These are phyloP conservation scores for Phrynosoma platyrhinos DNA, from an alignment of 2,113 vertebrate genomes.

Conservation along the genomic window DNA sequence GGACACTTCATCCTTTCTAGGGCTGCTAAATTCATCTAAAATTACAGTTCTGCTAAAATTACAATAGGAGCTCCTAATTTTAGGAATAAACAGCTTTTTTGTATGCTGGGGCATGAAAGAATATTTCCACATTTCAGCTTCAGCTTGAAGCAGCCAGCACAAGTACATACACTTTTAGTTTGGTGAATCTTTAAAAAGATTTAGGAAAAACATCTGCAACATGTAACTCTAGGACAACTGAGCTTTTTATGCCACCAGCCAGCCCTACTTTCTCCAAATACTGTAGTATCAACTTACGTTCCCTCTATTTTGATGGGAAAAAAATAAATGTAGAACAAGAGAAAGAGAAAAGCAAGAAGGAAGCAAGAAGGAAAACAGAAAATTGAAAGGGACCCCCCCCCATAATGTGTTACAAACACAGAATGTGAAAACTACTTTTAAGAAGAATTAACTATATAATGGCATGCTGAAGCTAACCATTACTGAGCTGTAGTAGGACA, in stretches of 20 bases:
- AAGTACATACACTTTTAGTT: not conserved
- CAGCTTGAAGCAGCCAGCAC: not conserved
- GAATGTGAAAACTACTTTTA: not conserved
- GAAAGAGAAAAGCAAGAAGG: too few relatives aligned
- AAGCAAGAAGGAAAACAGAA: not conserved
- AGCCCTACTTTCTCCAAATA: not conserved
- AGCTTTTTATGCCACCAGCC: not conserved
- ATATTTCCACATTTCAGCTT: not conserved
- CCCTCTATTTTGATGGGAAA: not conserved
- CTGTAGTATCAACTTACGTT: not conserved
- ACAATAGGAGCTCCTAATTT: not conserved
- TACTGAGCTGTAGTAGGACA: too few relatives aligned
- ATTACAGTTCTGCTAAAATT: not conserved
- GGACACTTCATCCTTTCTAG: too few relatives aligned
- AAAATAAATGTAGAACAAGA: too few relatives aligned
- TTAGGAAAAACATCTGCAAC: not conserved
- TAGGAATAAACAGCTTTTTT: not conserved
- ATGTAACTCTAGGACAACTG: not conserved
- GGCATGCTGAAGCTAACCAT: too few relatives aligned
- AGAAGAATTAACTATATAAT: too few relatives aligned
- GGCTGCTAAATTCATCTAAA: too few relatives aligned
- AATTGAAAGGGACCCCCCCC: not conserved
- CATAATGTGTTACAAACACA: too few relatives aligned
- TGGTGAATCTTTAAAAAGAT: not conserved
- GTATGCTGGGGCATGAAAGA: not conserved